Percentiles rank a stretch among this genome's conserved stretches.
These are phyloP conservation scores for Ornithoptera alexandrae DNA, from an alignment of 2,888 invertebrate species.

Conservation along the genomic window DNA sequence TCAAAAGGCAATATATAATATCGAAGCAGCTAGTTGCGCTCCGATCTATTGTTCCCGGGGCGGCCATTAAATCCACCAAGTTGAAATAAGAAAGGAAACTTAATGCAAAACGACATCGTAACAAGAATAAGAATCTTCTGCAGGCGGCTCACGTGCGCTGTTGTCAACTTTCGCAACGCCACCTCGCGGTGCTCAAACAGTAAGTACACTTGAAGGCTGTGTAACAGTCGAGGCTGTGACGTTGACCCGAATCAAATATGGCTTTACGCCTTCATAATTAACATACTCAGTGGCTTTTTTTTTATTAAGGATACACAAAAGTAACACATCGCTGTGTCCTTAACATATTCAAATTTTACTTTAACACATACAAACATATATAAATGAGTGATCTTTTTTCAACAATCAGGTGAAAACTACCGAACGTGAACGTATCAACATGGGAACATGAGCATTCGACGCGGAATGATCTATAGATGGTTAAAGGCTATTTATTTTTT, in stretches of 20 bases:
- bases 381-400: not conserved
- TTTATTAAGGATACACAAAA: conserved; percentile 17
- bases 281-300: conserved; percentile 13
- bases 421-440: too few species aligned
- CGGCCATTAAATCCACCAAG: conserved; percentile 41
- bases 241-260: conserved; percentile 30
- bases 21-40: conserved; percentile 23
- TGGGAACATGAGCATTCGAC: too few species aligned
- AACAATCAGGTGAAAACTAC: too few species aligned
- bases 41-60: conserved; percentile 34
- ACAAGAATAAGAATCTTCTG: conserved; percentile 60
- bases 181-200: conserved; percentile 68
- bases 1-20: conserved; percentile 27
- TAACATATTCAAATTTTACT: not conserved
- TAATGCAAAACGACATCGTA: conserved; percentile 56
- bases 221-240: conserved; percentile 45
- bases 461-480: too few species aligned
- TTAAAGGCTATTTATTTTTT: too few species aligned
- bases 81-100: conserved; percentile 57
- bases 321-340: conserved; percentile 8
- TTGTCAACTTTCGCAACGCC: conserved; percentile 77
- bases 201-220: conserved; percentile 71
- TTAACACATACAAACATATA: not conserved
- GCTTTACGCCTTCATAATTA: conserved; percentile 26
- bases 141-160: conserved; percentile 69